phyloP scores from a whole-genome alignment of 2,888 invertebrate genomes.

The Lingula anatina region DNA sequence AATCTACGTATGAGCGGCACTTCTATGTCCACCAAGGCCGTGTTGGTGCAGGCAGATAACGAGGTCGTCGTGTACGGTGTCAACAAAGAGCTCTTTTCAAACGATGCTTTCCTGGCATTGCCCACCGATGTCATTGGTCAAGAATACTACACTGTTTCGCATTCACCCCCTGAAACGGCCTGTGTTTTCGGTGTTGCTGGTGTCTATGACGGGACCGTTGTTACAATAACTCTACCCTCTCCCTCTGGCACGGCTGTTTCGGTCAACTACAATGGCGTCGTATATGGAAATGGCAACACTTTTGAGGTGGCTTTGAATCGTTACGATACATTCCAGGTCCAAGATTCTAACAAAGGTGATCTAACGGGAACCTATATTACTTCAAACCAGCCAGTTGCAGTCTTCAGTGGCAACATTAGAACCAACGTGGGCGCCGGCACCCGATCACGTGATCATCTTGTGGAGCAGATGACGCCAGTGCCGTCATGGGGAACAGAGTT shows the following conservation, averaged over 20 bases:
- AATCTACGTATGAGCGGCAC: background rate
- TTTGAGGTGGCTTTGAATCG: too few relatives aligned
- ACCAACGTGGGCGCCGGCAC: conserved; percentile 9
- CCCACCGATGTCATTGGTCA: background rate
- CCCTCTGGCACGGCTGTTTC: background rate
- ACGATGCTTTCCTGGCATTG: background rate
- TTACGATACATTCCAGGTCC: conserved; percentile 7
- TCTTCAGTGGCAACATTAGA: conserved; percentile 15
- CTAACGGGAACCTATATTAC: conserved; percentile 15
- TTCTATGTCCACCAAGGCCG: background rate
- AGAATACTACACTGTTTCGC: background rate
- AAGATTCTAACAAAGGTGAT: conserved; percentile 8
- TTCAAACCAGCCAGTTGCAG: conserved; percentile 11
- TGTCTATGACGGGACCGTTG: background rate
- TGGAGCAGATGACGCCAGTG: conserved; percentile 15
- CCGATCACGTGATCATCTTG: conserved; percentile 16
- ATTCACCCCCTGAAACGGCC: background rate
- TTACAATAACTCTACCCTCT: background rate
- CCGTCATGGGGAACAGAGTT: conserved; percentile 18
- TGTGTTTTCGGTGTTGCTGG: background rate
- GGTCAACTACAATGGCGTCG: background rate
- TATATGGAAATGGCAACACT: too few relatives aligned
- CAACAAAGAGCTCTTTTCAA: background rate
- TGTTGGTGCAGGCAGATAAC: background rate
- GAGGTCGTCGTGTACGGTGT: background rate